Evolutionary conservation across 1,140 invertebrate species (phyloP).

Genomic region (Zaprionus ghesquierei): DNA sequence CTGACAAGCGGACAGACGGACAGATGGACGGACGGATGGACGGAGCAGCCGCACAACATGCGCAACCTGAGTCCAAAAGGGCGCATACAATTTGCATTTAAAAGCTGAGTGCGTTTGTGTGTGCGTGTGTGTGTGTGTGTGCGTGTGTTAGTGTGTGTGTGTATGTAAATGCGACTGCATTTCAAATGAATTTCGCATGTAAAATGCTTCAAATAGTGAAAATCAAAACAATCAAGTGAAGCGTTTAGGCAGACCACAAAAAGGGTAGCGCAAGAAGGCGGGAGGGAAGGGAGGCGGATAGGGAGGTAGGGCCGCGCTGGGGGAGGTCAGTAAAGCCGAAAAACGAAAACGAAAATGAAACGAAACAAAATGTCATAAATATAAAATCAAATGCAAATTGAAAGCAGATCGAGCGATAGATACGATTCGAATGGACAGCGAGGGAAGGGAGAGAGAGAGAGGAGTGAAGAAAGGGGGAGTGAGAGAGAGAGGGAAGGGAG

Average conservation of each 20-base stretch:
- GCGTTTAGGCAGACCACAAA: conserved; percentile 59
- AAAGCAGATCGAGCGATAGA: conserved; percentile 72
- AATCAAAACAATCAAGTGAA: conserved; percentile 80
- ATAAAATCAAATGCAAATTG: conserved; percentile 81
- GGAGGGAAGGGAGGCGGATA: neutral
- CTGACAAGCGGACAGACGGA: no score
- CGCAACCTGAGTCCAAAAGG: conserved; percentile 1
- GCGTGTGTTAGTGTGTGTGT: conserved; percentile 12
- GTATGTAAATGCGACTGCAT: conserved; percentile 67
- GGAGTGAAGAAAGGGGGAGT: neutral
- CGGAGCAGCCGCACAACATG: neutral
- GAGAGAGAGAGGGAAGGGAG: neutral
- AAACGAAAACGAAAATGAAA: conserved; percentile 29
- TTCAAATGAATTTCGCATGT: conserved; percentile 71
- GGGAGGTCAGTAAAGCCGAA: neutral
- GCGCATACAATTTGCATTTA: conserved; percentile 45
- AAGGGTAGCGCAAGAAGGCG: neutral
- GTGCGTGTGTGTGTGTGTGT: conserved; percentile 2
- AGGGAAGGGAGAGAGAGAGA: neutral
- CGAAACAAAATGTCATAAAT: conserved; percentile 72
- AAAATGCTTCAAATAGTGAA: conserved; percentile 70
- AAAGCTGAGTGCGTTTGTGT: conserved; percentile 1
- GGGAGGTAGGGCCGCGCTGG: neutral
- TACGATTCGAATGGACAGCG: conserved; percentile 35
- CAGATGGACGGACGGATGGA: neutral